Conservation (phyloP, 2,888 invertebrate species). For the Drosophila subsilvestris region DNA sequence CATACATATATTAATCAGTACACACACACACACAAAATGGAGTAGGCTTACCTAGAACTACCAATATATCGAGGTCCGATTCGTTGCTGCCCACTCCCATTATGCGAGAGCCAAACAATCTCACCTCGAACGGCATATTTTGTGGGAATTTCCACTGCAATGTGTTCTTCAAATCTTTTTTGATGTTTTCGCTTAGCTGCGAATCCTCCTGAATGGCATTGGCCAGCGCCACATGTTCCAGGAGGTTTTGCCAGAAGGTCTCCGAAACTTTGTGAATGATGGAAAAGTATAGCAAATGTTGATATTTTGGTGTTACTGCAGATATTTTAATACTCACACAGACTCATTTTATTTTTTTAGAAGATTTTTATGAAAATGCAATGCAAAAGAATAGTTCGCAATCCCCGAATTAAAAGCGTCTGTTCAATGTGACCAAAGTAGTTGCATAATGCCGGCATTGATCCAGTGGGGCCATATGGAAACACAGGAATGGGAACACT, state of each 20-base stretch:
- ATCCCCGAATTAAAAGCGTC: too few species aligned
- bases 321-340: conserved; percentile 14
- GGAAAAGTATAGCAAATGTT: too few species aligned
- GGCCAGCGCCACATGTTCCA: conserved; percentile 7
- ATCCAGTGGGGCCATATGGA: too few species aligned
- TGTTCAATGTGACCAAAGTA: not conserved
- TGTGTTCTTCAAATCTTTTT: not conserved
- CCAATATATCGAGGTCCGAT: conserved; percentile 34
- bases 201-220: not conserved
- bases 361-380: not conserved
- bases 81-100: conserved; percentile 20
- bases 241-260: conserved; percentile 26
- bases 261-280: not conserved
- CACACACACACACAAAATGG: too few species aligned
- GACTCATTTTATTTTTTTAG: conserved; percentile 16
- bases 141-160: not conserved
- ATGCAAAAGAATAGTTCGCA: too few species aligned
- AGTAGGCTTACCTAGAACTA: conserved; percentile 23
- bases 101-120: conserved; percentile 34
- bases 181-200: not conserved
- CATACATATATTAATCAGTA: too few species aligned
- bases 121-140: not conserved
- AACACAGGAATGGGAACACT: too few species aligned
- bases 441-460: too few species aligned
- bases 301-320: too few species aligned